phyloP scores from a whole-genome alignment of 2,888 invertebrate species.

The Cacoxenus indagator region DNA sequence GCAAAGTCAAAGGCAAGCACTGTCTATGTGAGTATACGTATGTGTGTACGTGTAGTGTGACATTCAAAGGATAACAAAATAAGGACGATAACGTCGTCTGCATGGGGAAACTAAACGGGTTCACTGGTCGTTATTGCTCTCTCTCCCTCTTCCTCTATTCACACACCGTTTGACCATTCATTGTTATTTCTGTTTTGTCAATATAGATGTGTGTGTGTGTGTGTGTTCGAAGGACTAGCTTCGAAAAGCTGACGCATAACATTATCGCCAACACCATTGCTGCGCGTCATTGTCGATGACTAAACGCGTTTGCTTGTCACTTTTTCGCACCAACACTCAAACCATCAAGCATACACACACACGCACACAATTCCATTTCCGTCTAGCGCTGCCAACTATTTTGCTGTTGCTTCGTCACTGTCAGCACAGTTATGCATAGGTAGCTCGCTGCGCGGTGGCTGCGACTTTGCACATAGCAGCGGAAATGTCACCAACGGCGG shows the following conservation, averaged over 20 bases:
- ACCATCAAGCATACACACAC: background rate
- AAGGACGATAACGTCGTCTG: conserved; percentile 49
- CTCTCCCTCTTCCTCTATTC: conserved; percentile 41
- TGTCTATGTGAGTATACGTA: background rate
- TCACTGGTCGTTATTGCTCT: conserved; percentile 41
- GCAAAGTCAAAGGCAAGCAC: conserved; percentile 4
- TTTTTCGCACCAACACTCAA: background rate
- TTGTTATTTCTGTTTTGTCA: too few species aligned
- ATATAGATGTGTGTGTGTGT: conserved; percentile 31
- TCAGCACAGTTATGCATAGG: conserved; percentile 47
- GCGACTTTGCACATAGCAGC: conserved; percentile 32
- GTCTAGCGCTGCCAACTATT: background rate
- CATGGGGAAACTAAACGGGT: conserved; percentile 45
- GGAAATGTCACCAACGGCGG: conserved; percentile 48
- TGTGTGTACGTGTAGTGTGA: conserved; percentile 27
- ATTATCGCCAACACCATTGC: conserved; percentile 47
- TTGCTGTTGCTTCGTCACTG: conserved; percentile 33
- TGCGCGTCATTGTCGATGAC: conserved; percentile 45
- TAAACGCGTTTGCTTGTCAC: conserved; percentile 5
- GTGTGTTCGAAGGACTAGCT: conserved; percentile 43
- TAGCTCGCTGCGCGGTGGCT: conserved; percentile 24
- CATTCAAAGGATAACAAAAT: conserved; percentile 56
- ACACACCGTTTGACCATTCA: too few species aligned
- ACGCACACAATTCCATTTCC: background rate
- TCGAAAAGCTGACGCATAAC: conserved; percentile 55